Percentiles rank a stretch among this genome's conserved stretches.
These are phyloP conservation scores for Ciconia stormi DNA, from an alignment of 2,113 vertebrate species.

Conservation along the genomic window DNA sequence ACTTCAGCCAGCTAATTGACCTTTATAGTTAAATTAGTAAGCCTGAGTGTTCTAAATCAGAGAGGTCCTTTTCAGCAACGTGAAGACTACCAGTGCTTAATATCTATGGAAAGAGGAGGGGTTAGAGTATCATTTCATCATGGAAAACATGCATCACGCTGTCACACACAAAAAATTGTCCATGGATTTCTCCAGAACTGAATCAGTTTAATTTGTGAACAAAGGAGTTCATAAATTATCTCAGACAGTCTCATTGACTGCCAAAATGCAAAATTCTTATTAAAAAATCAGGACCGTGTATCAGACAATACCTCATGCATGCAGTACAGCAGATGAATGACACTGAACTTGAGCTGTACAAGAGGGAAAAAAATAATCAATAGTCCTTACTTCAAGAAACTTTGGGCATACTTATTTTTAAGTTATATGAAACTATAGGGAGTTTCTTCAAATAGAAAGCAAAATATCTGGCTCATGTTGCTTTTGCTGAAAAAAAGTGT, in stretches of 20 bases:
- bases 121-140: not conserved
- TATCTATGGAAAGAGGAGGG: not conserved
- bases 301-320: not conserved
- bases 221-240: not conserved
- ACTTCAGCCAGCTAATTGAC: not conserved
- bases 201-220: not conserved
- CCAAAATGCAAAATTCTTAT: conserved; percentile 4
- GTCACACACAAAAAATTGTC: not conserved
- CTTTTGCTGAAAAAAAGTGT: not conserved
- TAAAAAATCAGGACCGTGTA: not conserved
- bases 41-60: not conserved
- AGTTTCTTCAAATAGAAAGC: not conserved
- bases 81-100: not conserved
- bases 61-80: not conserved
- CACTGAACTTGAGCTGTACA: not conserved
- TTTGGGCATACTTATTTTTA: not conserved
- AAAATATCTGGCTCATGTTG: not conserved
- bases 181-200: not conserved
- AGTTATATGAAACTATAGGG: not conserved
- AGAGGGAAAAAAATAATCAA: not conserved
- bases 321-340: not conserved
- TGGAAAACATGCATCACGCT: not conserved
- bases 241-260: not conserved
- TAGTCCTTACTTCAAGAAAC: not conserved
- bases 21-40: conserved; percentile 22